phyloP scores from a whole-genome alignment of 2,888 invertebrate genomes.

The Clepsis dumicolana region DNA sequence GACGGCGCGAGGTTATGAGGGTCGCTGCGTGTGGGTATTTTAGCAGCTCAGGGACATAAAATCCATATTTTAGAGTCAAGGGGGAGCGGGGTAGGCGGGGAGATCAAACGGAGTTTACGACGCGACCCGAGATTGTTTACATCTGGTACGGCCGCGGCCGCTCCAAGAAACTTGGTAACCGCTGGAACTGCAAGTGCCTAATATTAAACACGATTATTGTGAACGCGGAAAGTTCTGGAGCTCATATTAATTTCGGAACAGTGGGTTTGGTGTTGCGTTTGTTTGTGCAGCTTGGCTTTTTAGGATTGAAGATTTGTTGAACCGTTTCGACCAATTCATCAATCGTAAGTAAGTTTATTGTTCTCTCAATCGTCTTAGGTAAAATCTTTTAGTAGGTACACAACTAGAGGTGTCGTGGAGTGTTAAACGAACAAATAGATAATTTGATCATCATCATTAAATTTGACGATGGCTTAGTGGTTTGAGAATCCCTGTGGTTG shows the following conservation, averaged over 20 bases:
- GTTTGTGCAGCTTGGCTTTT: conserved; percentile 3
- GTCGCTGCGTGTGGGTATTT: conserved; percentile 76
- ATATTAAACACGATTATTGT: conserved; percentile 61
- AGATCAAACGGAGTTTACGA: conserved; percentile 85
- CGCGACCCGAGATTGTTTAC: conserved; percentile 83
- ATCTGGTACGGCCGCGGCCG: conserved; percentile 81
- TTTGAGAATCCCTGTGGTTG: no score
- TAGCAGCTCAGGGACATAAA: conserved; percentile 80
- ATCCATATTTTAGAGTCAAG: conserved; percentile 82
- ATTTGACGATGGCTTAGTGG: no score
- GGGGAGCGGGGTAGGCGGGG: conserved; percentile 63
- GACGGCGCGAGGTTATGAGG: conserved; percentile 68
- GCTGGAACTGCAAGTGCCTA: conserved; percentile 68
- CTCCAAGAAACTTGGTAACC: conserved; percentile 81
- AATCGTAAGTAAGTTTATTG: no score
- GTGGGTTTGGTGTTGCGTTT: conserved; percentile 30
- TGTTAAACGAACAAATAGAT: no score
- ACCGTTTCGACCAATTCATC: no score
- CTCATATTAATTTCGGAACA: conserved; percentile 40
- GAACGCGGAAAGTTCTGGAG: conserved; percentile 35
- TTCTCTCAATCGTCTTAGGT: no score
- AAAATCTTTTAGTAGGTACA: no score
- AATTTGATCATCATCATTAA: no score
- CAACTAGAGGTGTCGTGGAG: no score
- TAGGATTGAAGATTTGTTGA: not conserved